Conservation (phyloP, 1,140 invertebrate species). For the Chrysoperla carnea region DNA sequence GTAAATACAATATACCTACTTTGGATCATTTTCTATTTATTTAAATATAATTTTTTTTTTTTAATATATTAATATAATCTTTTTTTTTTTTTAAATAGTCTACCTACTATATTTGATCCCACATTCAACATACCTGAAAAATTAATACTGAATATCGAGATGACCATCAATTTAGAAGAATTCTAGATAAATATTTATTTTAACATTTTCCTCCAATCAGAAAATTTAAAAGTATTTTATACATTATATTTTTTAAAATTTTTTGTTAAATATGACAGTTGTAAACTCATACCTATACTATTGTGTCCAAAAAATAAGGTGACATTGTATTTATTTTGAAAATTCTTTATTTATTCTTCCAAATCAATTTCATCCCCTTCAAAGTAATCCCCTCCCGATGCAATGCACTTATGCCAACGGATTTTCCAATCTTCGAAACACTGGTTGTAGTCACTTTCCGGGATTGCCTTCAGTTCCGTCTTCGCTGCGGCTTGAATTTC, state of each 20-base stretch:
- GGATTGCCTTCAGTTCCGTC: no score
- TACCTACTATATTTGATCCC: conserved; percentile 20
- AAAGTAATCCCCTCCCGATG: no score
- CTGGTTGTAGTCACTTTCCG: no score
- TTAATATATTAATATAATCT: not conserved
- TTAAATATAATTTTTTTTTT: not conserved
- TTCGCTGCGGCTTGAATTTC: no score
- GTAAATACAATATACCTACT: not conserved
- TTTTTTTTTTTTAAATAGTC: not conserved
- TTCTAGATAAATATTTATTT: not conserved
- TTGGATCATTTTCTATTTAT: not conserved
- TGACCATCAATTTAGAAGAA: not conserved
- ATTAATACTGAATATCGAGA: conserved; percentile 15
- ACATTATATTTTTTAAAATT: not conserved
- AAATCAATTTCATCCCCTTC: no score
- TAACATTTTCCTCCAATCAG: not conserved
- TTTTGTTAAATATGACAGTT: not conserved
- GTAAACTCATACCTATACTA: no score
- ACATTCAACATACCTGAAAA: conserved; percentile 21
- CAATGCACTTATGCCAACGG: no score
- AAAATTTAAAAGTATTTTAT: not conserved
- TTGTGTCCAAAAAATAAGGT: no score
- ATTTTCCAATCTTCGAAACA: no score
- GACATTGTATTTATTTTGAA: no score
- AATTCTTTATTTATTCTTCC: no score